Conservation (phyloP, 2,888 invertebrate genomes). For the Synergus laeviventris region DNA sequence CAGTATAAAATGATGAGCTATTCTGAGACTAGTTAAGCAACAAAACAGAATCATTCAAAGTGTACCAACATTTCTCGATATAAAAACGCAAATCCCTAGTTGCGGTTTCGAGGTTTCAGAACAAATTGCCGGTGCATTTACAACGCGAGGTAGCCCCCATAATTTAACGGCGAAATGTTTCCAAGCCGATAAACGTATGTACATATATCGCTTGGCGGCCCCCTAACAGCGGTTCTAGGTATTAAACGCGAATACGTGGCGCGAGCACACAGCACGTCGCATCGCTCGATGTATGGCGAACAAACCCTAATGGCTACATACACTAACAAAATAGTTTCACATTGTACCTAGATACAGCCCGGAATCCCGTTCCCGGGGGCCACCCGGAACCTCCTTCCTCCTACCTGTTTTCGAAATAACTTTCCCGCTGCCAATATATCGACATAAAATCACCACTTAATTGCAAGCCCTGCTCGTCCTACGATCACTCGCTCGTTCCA, state of each 20-base stretch:
- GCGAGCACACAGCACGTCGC: constrained; percentile 39
- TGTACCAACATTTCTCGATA: not conserved
- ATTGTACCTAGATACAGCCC: constrained; percentile 45
- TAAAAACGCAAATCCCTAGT: constrained; percentile 56
- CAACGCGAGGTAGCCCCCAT: constrained; percentile 57
- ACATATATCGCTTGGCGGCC: constrained; percentile 49
- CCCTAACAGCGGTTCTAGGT: constrained; percentile 40
- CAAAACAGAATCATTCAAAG: not conserved
- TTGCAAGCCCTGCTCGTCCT: constrained; percentile 8
- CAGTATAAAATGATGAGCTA: too few relatives aligned
- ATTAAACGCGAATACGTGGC: constrained; percentile 48
- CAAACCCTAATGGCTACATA: constrained; percentile 45
- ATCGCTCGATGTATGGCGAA: constrained; percentile 41
- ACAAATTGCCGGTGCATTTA: constrained; percentile 59
- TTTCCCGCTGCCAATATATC: constrained; percentile 9
- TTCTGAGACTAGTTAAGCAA: not conserved
- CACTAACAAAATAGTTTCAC: constrained; percentile 47
- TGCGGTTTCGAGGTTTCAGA: constrained; percentile 55
- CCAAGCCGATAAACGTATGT: constrained; percentile 62
- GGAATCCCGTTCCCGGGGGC: constrained; percentile 37
- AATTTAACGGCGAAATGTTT: constrained; percentile 62
- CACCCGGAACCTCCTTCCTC: constrained; percentile 31
- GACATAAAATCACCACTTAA: constrained; percentile 4
- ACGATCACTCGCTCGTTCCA: not conserved
- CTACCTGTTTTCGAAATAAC: constrained; percentile 17